A percentile compares a stretch with the other conserved stretches of the same genome.
phyloP scores from a whole-genome alignment of 2,113 vertebrate species.

The Sinocyclocheilus grahami region DNA sequence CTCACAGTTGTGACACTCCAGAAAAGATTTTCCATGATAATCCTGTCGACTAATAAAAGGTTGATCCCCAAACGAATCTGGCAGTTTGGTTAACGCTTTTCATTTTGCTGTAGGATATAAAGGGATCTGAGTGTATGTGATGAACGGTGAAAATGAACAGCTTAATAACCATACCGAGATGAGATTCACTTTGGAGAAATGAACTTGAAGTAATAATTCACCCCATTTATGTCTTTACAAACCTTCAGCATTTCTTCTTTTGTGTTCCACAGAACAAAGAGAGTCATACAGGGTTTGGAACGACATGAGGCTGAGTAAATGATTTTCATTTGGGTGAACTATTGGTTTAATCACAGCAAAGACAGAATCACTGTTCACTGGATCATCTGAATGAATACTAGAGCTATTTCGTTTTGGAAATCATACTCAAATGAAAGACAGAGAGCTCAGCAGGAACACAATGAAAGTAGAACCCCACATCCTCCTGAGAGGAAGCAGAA shows the following conservation, averaged over 20 bases:
- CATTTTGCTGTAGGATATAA: slow-evolving; percentile 21
- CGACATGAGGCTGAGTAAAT: not conserved
- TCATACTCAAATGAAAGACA: not conserved
- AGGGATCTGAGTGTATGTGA: not conserved
- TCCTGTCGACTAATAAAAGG: slow-evolving; percentile 80
- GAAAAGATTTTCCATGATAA: slow-evolving; percentile 79
- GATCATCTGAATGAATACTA: not conserved
- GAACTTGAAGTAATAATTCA: not conserved
- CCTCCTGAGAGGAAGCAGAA: not conserved
- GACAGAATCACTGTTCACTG: not conserved
- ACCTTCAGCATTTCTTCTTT: not conserved
- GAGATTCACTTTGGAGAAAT: not conserved
- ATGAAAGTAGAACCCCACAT: not conserved
- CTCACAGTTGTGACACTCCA: slow-evolving; percentile 77
- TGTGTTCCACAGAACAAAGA: not conserved
- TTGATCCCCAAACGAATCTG: slow-evolving; percentile 74
- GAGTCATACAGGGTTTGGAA: not conserved
- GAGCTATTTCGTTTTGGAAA: not conserved
- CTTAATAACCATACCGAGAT: not conserved
- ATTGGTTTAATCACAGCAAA: slow-evolving; percentile 15
- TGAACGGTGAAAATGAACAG: not conserved
- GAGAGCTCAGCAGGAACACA: not conserved
- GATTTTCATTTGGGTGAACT: slow-evolving; percentile 7
- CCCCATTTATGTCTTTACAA: not conserved
- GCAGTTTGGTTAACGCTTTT: slow-evolving; percentile 67